Evolutionary conservation across 2,797 vertebrate genomes (phyloP).

Genomic region (Chaunax sp.): DNA sequence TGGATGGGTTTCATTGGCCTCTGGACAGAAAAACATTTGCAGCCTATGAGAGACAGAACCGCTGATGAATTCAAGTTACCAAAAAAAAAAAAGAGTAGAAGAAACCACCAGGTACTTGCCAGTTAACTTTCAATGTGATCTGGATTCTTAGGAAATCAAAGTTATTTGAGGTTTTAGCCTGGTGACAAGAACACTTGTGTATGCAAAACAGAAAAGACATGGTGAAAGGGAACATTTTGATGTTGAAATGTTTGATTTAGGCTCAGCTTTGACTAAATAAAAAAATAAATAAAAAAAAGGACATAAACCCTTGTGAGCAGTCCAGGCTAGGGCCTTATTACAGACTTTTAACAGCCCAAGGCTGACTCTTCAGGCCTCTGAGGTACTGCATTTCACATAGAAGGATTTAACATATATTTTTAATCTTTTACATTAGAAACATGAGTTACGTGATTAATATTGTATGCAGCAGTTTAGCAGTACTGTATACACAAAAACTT

Average conservation of each 20-base stretch:
- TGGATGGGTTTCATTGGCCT: slow-evolving; percentile 45
- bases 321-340: not conserved
- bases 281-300: no score
- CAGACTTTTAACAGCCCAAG: not conserved
- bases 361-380: no score
- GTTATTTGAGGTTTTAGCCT: not conserved
- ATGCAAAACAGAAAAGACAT: not conserved
- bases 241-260: not conserved
- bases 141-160: not conserved
- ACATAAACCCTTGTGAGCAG: not conserved
- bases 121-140: slow-evolving; percentile 16
- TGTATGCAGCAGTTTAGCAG: not conserved
- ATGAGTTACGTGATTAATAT: slow-evolving; percentile 3
- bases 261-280: not conserved
- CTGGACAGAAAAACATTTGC: slow-evolving; percentile 27
- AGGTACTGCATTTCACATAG: slow-evolving; percentile 1
- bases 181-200: not conserved
- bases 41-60: slow-evolving; percentile 27
- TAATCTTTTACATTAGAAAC: not conserved
- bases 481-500: slow-evolving; percentile 8
- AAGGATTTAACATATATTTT: not conserved
- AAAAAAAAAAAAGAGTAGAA: not conserved
- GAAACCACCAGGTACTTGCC: slow-evolving; percentile 16
- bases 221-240: not conserved
- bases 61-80: slow-evolving; percentile 33